Evolutionary conservation across 2,113 vertebrate species (phyloP).

Genomic region (Anhinga anhinga): DNA sequence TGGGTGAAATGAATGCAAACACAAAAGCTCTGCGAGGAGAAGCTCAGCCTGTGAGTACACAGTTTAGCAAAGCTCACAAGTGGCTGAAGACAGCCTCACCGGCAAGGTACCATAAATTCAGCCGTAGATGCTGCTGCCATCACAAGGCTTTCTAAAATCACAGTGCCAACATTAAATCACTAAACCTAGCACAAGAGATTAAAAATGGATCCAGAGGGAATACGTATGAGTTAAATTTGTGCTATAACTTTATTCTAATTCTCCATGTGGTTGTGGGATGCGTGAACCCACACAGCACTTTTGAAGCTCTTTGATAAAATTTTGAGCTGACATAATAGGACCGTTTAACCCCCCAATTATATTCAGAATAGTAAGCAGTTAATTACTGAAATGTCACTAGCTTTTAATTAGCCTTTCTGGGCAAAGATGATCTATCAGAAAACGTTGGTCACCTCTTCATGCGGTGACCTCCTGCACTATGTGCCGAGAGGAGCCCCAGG

Average conservation of each 20-base stretch:
- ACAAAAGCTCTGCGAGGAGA: neutral
- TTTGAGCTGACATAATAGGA: neutral
- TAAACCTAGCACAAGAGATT: neutral
- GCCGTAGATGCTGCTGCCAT: neutral
- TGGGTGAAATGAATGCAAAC: neutral
- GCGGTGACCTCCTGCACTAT: fast-evolving
- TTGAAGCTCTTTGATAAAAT: neutral
- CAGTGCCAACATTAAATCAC: neutral
- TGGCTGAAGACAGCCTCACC: neutral
- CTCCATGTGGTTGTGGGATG: neutral
- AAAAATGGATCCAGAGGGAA: neutral
- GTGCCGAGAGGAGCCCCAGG: neutral
- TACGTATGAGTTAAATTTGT: neutral
- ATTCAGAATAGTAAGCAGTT: neutral
- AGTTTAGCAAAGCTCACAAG: neutral
- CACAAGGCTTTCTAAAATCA: neutral
- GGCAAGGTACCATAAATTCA: neutral
- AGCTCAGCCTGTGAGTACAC: neutral
- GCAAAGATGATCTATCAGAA: neutral
- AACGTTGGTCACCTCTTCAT: neutral
- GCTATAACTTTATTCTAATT: neutral
- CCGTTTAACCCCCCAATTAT: neutral
- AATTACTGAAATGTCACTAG: neutral
- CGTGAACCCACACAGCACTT: neutral
- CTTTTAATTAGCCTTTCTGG: neutral